These are phyloP conservation scores for Mimachlamys varia DNA, from an alignment of 2,888 invertebrate genomes.

Conservation along the genomic window DNA sequence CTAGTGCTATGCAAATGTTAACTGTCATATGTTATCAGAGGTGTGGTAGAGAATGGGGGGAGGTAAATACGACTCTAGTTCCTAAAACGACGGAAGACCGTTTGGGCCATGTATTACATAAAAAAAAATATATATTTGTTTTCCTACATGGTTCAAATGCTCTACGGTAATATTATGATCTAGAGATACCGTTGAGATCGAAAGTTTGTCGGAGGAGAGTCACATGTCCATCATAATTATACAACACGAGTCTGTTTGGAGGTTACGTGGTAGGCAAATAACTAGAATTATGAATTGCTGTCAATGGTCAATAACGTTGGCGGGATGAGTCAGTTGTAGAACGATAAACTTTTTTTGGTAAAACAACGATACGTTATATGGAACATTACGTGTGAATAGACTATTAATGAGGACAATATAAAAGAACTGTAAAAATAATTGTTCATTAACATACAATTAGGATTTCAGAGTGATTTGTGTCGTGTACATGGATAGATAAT, in stretches of 20 bases:
- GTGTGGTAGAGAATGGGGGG: too few species aligned
- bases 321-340: not conserved
- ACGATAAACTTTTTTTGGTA: not conserved
- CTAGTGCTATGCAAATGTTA: too few species aligned
- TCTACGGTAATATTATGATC: too few species aligned
- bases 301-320: not conserved
- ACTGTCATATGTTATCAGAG: too few species aligned
- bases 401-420: not conserved
- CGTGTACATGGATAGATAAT: not conserved
- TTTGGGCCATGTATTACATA: too few species aligned
- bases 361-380: not conserved
- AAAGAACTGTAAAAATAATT: not conserved
- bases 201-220: too few species aligned
- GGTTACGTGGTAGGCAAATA: not conserved
- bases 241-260: not conserved
- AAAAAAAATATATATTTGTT: too few species aligned
- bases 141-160: too few species aligned
- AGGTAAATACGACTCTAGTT: too few species aligned
- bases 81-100: too few species aligned
- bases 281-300: not conserved
- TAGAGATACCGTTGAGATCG: too few species aligned
- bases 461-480: not conserved
- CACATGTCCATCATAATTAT: too few species aligned
- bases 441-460: not conserved
- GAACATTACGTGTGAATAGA: not conserved